Evolutionary conservation across 2,888 invertebrate genomes (phyloP), one percentile per base, ranked within the genome.

Genomic region (Rosalia funebris): DNA sequence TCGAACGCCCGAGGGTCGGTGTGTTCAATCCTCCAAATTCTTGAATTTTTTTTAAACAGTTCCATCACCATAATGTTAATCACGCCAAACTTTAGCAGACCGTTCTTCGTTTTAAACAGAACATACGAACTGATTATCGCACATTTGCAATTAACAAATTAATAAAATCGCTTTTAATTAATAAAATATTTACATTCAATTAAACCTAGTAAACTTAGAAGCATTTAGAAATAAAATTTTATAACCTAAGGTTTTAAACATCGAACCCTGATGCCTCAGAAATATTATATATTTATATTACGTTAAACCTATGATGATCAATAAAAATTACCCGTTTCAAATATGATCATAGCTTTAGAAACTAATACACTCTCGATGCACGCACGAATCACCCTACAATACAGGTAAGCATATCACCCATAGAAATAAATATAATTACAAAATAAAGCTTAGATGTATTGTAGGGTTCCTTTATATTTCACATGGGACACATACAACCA

Each of bases 181-280:
- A 47, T 65, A 63, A 65, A 62, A 65, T 63, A 66, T 60, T 48
- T 63, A 70, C 62, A 66, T 63, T 60, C 54, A 60, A 57, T 59
- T 63, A 66, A 69, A 66, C 66, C 66, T 66, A 70, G 66, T 66
- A 70, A 70, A 64, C 46, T 63, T 65, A 70, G 50, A 68, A 66
- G 63, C 63, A 59, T 61, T 62, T 58, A 61, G 55, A 62, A 65
- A 65, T 59, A 62, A 67, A 62, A 63, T 65, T 62, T 65, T 61
- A 60, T 57, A 68, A 68, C 60, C 65, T 68, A 63, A 58, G 63
- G 57, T 59, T 62, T 31, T 48, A 56, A 65, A 69, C 58, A 57
- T 62, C 66, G 72, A 75, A 77, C 77, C 76, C 76, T 76, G 77
- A 77, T 71, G 76, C 74, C 75, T 72, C 73, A 73, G 65, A 71